These are phyloP conservation scores for Sebastes vulpes DNA, from an alignment of 2,797 vertebrate genomes.

Conservation along the genomic window DNA sequence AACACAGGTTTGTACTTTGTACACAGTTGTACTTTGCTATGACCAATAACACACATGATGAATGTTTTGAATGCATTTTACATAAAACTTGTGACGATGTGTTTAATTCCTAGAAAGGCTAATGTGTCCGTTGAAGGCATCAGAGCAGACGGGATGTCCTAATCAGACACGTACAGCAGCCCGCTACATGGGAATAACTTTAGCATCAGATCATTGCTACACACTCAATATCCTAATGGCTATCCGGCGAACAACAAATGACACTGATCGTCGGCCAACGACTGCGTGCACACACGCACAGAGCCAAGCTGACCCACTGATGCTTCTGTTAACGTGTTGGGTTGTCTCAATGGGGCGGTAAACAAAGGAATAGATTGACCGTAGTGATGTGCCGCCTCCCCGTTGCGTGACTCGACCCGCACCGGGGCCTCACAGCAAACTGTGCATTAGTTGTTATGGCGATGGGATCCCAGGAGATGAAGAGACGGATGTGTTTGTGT, in stretches of 20 bases:
- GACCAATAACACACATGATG: background rate
- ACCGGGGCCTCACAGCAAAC: conserved; percentile 59
- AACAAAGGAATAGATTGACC: conserved; percentile 73
- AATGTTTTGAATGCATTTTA: background rate
- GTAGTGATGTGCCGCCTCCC: conserved; percentile 61
- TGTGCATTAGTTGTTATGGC: conserved; percentile 83
- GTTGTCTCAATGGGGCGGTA: conserved; percentile 40
- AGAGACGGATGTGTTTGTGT: conserved; percentile 48
- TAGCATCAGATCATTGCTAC: conserved; percentile 43
- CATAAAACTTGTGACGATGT: background rate
- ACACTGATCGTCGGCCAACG: conserved; percentile 34
- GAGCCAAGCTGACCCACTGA: conserved; percentile 37
- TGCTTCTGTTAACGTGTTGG: conserved; percentile 66
- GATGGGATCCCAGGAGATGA: conserved; percentile 78
- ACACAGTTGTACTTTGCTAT: background rate
- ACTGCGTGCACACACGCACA: background rate
- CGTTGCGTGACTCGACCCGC: conserved; percentile 73
- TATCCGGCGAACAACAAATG: conserved; percentile 22
- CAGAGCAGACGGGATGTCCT: background rate
- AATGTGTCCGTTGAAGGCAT: background rate
- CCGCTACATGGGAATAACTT: conserved; percentile 3
- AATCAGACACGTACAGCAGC: background rate
- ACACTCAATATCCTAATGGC: conserved; percentile 22
- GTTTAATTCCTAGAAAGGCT: background rate
- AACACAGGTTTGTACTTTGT: background rate